Conservation (phyloP, 2,113 vertebrate species). For the Trichechus manatus region DNA sequence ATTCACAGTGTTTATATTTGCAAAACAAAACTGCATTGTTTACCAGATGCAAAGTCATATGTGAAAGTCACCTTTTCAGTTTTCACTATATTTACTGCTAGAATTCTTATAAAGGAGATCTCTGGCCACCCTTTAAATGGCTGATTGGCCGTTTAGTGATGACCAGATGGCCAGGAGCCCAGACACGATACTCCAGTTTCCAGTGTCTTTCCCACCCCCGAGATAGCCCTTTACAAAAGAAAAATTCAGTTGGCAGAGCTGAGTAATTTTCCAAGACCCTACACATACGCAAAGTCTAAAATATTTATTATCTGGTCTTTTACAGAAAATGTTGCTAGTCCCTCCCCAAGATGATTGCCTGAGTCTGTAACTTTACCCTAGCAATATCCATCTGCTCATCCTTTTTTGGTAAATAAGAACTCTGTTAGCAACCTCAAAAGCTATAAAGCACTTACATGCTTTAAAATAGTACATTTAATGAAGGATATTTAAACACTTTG, state of each 20-base stretch:
- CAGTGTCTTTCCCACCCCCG: too few species aligned
- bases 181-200: background rate
- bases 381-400: background rate
- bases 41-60: background rate
- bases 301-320: constrained; percentile 19
- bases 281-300: background rate
- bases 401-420: constrained; percentile 2
- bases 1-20: constrained; percentile 21
- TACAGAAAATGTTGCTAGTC: background rate
- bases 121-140: background rate
- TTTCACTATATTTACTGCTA: constrained; percentile 5
- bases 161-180: background rate
- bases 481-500: constrained; percentile 24
- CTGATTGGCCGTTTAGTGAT: background rate
- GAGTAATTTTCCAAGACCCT: background rate
- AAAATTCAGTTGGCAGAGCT: background rate
- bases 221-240: background rate
- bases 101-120: background rate
- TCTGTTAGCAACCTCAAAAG: background rate
- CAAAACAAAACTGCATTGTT: background rate
- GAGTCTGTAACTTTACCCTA: background rate
- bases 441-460: background rate
- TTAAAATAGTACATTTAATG: background rate
- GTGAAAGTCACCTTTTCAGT: background rate
- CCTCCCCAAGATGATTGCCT: background rate